Evolutionary conservation across 2,113 vertebrate genomes (phyloP).

Genomic region (Mugil cephalus): DNA sequence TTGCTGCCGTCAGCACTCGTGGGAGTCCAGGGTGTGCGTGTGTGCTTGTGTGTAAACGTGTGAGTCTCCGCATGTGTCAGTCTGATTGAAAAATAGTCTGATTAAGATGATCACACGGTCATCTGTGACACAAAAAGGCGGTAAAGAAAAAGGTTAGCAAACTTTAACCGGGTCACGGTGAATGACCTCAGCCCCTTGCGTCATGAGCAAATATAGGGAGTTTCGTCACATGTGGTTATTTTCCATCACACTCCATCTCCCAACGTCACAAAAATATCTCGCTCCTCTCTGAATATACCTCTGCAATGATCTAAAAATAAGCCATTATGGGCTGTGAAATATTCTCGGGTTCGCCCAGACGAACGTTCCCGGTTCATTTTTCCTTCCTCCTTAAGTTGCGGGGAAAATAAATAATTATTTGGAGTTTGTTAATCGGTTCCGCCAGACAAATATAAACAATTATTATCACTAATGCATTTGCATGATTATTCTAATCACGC

Average conservation of each 20-base stretch:
- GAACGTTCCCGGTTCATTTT: neutral
- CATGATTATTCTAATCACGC: neutral
- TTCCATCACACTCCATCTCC: neutral
- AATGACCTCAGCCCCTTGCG: slow-evolving; percentile 42
- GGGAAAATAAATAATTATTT: neutral
- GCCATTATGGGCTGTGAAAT: neutral
- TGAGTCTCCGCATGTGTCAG: neutral
- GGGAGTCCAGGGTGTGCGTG: slow-evolving; percentile 21
- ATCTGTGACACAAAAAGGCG: neutral
- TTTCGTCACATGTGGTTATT: neutral
- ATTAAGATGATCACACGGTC: too few relatives aligned
- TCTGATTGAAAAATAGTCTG: neutral
- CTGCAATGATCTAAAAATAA: neutral
- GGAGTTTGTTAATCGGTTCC: neutral
- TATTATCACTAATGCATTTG: neutral
- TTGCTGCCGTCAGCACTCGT: slow-evolving; percentile 58
- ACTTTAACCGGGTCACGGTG: slow-evolving; percentile 34
- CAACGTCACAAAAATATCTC: neutral
- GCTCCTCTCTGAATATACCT: neutral
- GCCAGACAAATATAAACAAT: neutral
- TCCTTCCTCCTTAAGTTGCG: neutral
- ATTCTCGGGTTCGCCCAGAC: neutral
- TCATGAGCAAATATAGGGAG: slow-evolving; percentile 31
- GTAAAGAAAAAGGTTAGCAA: slow-evolving; percentile 44
- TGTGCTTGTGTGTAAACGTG: slow-evolving; percentile 15